phyloP scores from a whole-genome alignment of 2,113 vertebrate species.

The Patagioenas fasciata region DNA sequence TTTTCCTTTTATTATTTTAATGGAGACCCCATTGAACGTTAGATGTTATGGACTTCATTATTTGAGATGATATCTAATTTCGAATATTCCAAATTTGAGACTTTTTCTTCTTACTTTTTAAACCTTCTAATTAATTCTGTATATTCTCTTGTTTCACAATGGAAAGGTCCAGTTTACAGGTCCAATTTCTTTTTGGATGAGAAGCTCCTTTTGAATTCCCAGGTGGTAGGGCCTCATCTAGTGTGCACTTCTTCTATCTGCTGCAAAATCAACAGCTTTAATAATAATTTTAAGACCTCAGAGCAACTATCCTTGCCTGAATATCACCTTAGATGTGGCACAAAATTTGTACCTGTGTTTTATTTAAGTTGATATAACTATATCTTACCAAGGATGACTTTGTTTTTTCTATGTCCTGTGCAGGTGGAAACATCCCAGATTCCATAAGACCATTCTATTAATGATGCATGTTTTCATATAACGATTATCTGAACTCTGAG shows the following conservation, averaged over 20 bases:
- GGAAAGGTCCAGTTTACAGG: not conserved
- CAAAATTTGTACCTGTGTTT: not conserved
- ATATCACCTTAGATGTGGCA: not conserved
- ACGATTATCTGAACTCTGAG: not conserved
- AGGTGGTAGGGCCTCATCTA: not conserved
- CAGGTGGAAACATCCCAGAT: not conserved
- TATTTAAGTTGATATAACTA: not conserved
- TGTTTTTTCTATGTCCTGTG: not conserved
- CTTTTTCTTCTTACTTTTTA: not conserved
- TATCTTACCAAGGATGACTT: accelerated
- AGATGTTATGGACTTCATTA: not conserved
- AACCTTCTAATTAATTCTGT: not conserved
- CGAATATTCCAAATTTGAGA: not conserved
- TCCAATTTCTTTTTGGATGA: not conserved
- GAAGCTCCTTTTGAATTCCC: not conserved
- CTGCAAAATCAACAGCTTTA: not conserved
- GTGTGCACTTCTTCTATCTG: not conserved
- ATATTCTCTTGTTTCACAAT: not conserved
- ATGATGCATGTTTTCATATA: not conserved
- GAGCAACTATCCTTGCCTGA: not conserved
- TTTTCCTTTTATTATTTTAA: not conserved
- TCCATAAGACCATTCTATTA: not conserved
- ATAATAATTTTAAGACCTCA: not conserved
- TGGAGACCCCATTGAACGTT: not conserved
- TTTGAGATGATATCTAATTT: not conserved